Percentiles rank a stretch among this genome's conserved stretches.
These are phyloP conservation scores for Melanotus villosus DNA, from an alignment of 2,888 invertebrate species.

Conservation along the genomic window DNA sequence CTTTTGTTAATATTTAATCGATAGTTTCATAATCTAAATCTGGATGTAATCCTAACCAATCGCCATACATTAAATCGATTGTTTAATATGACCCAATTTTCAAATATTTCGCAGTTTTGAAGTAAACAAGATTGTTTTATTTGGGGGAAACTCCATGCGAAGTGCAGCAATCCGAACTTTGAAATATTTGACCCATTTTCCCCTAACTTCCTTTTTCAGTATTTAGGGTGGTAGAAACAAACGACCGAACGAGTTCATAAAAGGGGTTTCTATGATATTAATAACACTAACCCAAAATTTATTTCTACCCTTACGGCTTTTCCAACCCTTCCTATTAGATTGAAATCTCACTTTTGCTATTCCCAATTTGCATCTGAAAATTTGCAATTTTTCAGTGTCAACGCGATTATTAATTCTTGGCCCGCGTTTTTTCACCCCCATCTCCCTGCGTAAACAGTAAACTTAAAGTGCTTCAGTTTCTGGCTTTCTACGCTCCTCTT, in stretches of 20 bases:
- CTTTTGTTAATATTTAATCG: no score
- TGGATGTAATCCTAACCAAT: no score
- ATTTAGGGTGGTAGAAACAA: background rate
- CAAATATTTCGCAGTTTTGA: background rate
- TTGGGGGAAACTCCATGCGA: background rate
- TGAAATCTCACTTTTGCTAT: no score
- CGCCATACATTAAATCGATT: no score
- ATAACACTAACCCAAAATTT: background rate
- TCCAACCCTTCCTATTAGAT: background rate
- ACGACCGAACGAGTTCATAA: background rate
- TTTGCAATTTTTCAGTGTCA: background rate
- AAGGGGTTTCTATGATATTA: background rate
- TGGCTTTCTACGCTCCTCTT: background rate
- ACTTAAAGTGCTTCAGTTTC: background rate
- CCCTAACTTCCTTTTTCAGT: background rate
- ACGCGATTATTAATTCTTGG: background rate
- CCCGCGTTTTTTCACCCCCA: background rate
- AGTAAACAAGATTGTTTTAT: constrained; percentile 6
- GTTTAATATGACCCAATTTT: background rate
- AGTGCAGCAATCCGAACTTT: background rate
- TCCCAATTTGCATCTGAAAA: no score
- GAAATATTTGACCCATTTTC: constrained; percentile 10
- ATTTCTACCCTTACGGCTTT: background rate
- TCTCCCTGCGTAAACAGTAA: background rate
- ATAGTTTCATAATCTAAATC: no score